These are phyloP conservation scores for Pseudomyrmex concolor DNA, from an alignment of 1,140 invertebrate genomes.

Conservation along the genomic window DNA sequence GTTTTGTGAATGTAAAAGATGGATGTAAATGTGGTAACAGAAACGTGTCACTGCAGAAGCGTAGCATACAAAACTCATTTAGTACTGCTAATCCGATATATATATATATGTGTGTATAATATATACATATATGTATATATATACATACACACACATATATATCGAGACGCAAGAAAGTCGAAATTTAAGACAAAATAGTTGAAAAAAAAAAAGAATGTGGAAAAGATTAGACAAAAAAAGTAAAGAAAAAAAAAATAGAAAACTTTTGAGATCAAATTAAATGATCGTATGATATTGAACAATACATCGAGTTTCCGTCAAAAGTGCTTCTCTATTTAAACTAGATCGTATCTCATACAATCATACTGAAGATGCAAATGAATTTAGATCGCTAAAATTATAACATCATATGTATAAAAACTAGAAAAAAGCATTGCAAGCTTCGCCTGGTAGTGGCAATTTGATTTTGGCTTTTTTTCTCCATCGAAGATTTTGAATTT, in stretches of 20 bases:
- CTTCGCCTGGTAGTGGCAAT: slow-evolving; percentile 59
- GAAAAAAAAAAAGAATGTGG: background rate
- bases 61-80: slow-evolving; percentile 40
- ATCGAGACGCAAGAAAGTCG: too few species aligned
- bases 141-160: too few species aligned
- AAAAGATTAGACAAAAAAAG: background rate
- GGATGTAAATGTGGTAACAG: slow-evolving; percentile 6
- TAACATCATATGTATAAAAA: slow-evolving; percentile 54
- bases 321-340: slow-evolving; percentile 56
- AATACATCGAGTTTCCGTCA: slow-evolving; percentile 24
- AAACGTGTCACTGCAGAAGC: slow-evolving; percentile 37
- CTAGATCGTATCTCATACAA: slow-evolving; percentile 45
- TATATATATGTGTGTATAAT: too few species aligned
- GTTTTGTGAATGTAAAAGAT: background rate
- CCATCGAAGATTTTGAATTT: slow-evolving; percentile 10
- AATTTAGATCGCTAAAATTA: slow-evolving; percentile 47
- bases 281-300: slow-evolving; percentile 7
- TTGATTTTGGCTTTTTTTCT: background rate
- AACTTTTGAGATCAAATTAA: slow-evolving; percentile 39
- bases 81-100: slow-evolving; percentile 20
- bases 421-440: slow-evolving; percentile 65
- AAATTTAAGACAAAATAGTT: too few species aligned
- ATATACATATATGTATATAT: too few species aligned
- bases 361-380: slow-evolving; percentile 56
- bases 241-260: slow-evolving; percentile 28